Conservation (phyloP, 2,797 vertebrate genomes). For the Chelon labrosus region DNA sequence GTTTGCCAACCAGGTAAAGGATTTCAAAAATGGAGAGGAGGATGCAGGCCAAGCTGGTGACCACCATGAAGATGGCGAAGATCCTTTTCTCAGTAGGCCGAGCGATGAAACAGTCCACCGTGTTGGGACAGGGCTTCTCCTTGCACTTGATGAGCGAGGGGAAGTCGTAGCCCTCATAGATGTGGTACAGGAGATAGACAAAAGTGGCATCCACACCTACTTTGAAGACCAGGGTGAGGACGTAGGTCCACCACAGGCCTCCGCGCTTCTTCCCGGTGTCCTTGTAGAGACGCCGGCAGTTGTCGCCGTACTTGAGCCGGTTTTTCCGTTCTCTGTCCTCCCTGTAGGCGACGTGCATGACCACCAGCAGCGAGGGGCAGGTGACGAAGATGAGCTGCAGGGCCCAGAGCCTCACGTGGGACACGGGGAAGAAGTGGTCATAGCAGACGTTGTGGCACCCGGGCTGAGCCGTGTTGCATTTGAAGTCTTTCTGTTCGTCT, state of each 20-base stretch:
- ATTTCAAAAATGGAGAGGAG: constrained; percentile 89
- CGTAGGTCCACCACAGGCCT: constrained; percentile 96
- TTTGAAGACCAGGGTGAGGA: constrained; percentile 92
- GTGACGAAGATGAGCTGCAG: constrained; percentile 99
- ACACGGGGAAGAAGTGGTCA: constrained; percentile 94
- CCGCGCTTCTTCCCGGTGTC: constrained; percentile 92
- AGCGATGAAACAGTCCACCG: constrained; percentile 92
- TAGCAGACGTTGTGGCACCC: constrained; percentile 96
- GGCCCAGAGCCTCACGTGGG: constrained; percentile 96
- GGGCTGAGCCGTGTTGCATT: constrained; percentile 94
- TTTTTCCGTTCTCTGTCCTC: constrained; percentile 87
- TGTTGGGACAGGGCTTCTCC: constrained; percentile 89
- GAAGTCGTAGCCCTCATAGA: constrained; percentile 92
- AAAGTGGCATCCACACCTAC: constrained; percentile 88
- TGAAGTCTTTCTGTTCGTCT: constrained; percentile 95
- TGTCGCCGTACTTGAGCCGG: constrained; percentile 74
- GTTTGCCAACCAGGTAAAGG: constrained; percentile 88
- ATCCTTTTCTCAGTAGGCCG: constrained; percentile 92
- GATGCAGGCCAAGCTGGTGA: constrained; percentile 87
- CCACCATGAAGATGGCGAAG: constrained; percentile 93
- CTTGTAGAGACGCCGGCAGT: constrained; percentile 78
- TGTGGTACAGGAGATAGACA: constrained; percentile 89
- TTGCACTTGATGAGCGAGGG: constrained; percentile 90
- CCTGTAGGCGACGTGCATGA: constrained; percentile 95
- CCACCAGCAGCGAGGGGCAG: constrained; percentile 94